phyloP scores from a whole-genome alignment of 2,113 vertebrate species.

The Nestor notabilis region DNA sequence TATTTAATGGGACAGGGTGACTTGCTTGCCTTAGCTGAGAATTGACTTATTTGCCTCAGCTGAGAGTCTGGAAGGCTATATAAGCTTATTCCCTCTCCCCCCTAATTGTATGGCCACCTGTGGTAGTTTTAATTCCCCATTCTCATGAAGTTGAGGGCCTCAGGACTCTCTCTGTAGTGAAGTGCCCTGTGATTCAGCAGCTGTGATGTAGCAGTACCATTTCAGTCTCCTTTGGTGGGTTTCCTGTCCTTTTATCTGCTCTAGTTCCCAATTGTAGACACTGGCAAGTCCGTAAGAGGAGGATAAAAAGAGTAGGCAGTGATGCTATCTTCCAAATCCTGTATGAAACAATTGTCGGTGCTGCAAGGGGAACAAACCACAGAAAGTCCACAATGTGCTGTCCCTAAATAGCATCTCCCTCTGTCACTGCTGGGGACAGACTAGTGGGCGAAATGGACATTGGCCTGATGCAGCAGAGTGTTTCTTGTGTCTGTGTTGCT shows the following conservation, averaged over 20 bases:
- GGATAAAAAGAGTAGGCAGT: neutral
- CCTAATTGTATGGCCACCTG: accelerated
- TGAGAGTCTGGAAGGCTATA: neutral
- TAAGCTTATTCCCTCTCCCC: neutral
- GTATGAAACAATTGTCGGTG: neutral
- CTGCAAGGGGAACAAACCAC: neutral
- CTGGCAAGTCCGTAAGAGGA: neutral
- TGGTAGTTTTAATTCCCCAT: neutral
- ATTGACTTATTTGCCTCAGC: neutral
- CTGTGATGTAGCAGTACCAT: neutral
- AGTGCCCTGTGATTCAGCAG: accelerated
- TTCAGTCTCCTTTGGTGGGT: neutral
- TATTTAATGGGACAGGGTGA: neutral
- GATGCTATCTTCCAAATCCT: neutral
- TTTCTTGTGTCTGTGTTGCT: neutral
- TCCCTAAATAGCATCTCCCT: neutral
- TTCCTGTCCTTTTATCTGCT: neutral
- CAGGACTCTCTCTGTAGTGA: neutral
- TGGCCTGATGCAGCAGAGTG: neutral
- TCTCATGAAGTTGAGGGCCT: neutral
- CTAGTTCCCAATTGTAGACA: neutral
- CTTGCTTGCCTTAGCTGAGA: neutral
- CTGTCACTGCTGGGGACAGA: neutral
- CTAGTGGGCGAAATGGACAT: neutral
- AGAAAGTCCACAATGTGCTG: neutral